These are phyloP conservation scores for Gyrodactylus salaris DNA, from an alignment of 1,140 invertebrate species.

Conservation along the genomic window DNA sequence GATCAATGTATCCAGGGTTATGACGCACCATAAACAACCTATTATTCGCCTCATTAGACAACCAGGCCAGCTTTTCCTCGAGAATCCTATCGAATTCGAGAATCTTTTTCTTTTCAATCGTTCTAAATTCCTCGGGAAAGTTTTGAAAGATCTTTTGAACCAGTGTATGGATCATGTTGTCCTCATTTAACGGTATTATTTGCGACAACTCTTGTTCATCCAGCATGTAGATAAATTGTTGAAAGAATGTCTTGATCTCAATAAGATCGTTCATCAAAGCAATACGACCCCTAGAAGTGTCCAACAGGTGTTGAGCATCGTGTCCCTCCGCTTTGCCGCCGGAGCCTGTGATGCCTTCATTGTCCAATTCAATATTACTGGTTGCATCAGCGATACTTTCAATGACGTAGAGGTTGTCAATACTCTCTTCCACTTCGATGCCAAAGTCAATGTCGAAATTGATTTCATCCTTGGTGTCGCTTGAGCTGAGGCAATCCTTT, in stretches of 20 bases:
- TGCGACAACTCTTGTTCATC: not conserved
- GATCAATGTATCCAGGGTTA: not conserved
- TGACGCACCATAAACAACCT: not conserved
- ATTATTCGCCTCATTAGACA: not conserved
- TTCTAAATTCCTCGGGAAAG: not conserved
- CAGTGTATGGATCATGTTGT: not conserved
- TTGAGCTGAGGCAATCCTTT: not conserved
- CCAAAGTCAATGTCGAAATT: not conserved
- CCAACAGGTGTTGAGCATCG: not conserved
- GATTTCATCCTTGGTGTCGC: not conserved
- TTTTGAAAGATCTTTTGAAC: not conserved
- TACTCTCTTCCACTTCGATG: not conserved
- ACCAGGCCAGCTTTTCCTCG: not conserved
- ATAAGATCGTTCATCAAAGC: not conserved
- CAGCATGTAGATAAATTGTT: not conserved
- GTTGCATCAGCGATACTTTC: not conserved
- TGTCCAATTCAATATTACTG: not conserved
- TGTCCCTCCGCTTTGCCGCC: not conserved
- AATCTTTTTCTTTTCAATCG: not conserved
- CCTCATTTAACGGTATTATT: not conserved
- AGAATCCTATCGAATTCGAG: not conserved
- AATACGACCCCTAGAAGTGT: not conserved
- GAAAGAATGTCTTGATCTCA: not conserved
- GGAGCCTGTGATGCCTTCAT: not conserved
- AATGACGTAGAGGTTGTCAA: not conserved